Percentiles rank a stretch among this genome's conserved stretches.
Evolutionary conservation across 2,888 invertebrate genomes (phyloP).

Genomic region (Diachrysia chrysitis): DNA sequence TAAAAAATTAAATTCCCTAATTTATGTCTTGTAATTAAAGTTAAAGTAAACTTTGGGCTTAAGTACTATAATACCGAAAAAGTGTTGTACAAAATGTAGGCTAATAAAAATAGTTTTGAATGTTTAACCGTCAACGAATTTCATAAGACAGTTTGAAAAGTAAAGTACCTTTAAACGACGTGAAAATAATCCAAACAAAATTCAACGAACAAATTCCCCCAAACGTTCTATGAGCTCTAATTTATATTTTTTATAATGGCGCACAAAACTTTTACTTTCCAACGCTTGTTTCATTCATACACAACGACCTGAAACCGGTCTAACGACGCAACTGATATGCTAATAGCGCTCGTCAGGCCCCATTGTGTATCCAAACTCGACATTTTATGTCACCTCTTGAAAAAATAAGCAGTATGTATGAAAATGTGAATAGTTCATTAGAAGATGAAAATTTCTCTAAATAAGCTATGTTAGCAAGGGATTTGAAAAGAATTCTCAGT

Average conservation of each 20-base stretch:
- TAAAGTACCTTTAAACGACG: not conserved
- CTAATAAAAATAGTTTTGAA: not conserved
- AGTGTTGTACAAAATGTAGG: not conserved
- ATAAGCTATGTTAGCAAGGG: slow-evolving; percentile 22
- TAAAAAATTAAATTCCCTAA: no score
- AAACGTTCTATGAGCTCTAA: slow-evolving; percentile 13
- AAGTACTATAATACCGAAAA: not conserved
- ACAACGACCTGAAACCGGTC: slow-evolving; percentile 55
- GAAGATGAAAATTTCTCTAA: slow-evolving; percentile 34
- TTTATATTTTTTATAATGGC: slow-evolving; percentile 48
- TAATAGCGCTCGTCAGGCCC: slow-evolving; percentile 77
- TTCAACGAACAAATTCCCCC: not conserved
- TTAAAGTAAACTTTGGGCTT: no score
- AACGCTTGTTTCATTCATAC: slow-evolving; percentile 63
- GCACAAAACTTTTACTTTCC: slow-evolving; percentile 48
- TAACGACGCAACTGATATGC: slow-evolving; percentile 78
- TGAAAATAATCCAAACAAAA: slow-evolving; percentile 7
- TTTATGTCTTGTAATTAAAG: no score
- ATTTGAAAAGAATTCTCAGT: slow-evolving; percentile 16
- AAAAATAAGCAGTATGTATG: slow-evolving; percentile 60
- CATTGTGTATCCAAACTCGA: slow-evolving; percentile 70
- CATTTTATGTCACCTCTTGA: slow-evolving; percentile 63
- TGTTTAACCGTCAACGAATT: not conserved
- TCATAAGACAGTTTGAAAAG: not conserved
- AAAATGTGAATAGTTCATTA: slow-evolving; percentile 72